Percentiles rank a stretch among this genome's conserved stretches.
phyloP scores from a whole-genome alignment of 2,888 invertebrate species.

The Metopia argyrocephala region DNA sequence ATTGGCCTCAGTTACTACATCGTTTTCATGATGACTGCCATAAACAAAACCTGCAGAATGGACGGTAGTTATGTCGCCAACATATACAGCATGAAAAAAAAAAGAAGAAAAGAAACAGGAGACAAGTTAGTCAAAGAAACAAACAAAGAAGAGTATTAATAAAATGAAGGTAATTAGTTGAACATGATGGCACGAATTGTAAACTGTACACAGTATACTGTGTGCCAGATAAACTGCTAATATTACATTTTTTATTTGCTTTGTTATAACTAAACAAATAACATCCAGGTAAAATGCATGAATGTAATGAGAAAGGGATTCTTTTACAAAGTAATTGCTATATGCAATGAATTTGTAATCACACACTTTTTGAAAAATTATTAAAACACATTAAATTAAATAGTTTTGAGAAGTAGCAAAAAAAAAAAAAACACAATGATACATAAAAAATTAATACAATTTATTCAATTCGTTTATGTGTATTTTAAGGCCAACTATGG shows the following conservation, averaged over 20 bases:
- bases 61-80: constrained; percentile 26
- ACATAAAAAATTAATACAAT: too few relatives aligned
- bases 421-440: too few relatives aligned
- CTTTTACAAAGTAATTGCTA: too few relatives aligned
- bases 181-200: constrained; percentile 41
- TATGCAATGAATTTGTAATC: too few relatives aligned
- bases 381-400: too few relatives aligned
- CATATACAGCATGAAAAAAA: background rate
- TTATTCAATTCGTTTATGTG: too few relatives aligned
- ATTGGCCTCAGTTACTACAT: constrained; percentile 63
- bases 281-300: background rate
- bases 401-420: too few relatives aligned
- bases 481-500: too few relatives aligned
- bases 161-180: constrained; percentile 55
- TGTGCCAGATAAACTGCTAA: constrained; percentile 47
- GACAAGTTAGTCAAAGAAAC: constrained; percentile 21
- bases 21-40: constrained; percentile 71
- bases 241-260: constrained; percentile 19
- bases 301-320: too few relatives aligned
- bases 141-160: constrained; percentile 27
- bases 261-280: background rate
- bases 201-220: constrained; percentile 55
- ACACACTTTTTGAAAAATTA: too few relatives aligned
- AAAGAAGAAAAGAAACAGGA: constrained; percentile 9
- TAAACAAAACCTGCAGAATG: constrained; percentile 69